phyloP scores from a whole-genome alignment of 2,797 vertebrate species.

The Calcarius lapponicus region DNA sequence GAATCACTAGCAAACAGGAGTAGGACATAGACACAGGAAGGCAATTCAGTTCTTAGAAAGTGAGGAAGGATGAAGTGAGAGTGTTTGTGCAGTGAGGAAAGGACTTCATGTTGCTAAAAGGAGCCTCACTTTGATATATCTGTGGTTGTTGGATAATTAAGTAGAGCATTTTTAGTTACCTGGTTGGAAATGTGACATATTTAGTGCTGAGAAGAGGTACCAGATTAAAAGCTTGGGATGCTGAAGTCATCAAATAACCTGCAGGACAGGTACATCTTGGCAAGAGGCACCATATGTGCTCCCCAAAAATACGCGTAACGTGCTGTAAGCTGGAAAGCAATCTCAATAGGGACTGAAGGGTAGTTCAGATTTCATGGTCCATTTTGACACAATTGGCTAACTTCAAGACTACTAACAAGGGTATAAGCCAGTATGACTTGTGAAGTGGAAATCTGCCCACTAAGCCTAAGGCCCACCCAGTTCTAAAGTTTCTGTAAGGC shows the following conservation, averaged over 20 bases:
- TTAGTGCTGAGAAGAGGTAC: background rate
- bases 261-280: background rate
- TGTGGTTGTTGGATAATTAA: background rate
- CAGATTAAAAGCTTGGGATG: background rate
- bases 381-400: slow-evolving; percentile 45
- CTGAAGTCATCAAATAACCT: background rate
- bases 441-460: background rate
- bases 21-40: background rate
- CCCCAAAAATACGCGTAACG: background rate
- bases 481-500: slow-evolving; percentile 10
- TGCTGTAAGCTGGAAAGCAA: background rate
- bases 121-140: background rate
- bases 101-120: background rate
- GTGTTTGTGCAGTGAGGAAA: background rate
- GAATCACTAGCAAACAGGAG: background rate
- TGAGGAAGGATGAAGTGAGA: background rate
- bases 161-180: background rate
- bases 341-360: slow-evolving; percentile 52
- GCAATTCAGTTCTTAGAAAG: background rate
- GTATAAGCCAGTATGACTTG: background rate
- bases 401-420: slow-evolving; percentile 1
- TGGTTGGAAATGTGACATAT: background rate
- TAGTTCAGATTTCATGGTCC: slow-evolving; percentile 67
- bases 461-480: background rate
- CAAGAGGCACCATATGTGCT: background rate